Conservation (phyloP, 2,113 vertebrate species). For the Psilopsiagon aymara region DNA sequence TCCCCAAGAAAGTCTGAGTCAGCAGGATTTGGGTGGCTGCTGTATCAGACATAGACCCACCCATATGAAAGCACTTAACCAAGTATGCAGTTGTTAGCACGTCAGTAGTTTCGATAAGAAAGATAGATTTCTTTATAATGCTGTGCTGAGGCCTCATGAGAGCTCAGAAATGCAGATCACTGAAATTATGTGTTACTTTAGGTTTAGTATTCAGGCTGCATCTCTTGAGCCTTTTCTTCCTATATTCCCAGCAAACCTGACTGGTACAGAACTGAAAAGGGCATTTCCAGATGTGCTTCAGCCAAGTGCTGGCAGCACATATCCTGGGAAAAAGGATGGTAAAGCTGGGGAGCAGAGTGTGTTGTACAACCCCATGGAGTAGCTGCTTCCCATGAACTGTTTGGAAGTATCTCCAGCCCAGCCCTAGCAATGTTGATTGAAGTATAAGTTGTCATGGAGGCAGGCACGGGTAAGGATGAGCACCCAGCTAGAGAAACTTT, state of each 20-base stretch:
- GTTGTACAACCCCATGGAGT: neutral
- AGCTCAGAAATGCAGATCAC: neutral
- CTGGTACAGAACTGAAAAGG: neutral
- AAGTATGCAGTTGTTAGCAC: neutral
- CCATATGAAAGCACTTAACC: neutral
- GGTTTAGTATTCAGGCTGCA: neutral
- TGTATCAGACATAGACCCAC: neutral
- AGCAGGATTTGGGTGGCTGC: neutral
- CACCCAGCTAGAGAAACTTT: neutral
- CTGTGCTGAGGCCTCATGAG: neutral
- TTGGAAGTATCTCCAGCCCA: neutral
- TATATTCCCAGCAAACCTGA: neutral
- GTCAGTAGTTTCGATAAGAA: neutral
- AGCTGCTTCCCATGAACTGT: neutral
- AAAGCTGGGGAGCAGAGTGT: neutral
- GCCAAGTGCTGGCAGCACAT: neutral
- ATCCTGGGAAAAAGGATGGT: neutral
- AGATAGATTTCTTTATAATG: neutral
- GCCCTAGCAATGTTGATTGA: neutral
- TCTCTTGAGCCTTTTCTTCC: neutral
- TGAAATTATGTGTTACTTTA: neutral
- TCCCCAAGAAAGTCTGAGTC: neutral
- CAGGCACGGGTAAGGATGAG: neutral
- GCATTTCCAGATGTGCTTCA: neutral
- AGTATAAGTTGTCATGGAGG: neutral